Percentiles rank a stretch among this genome's conserved stretches.
Conservation (phyloP, 2,888 invertebrate genomes). For the Spilarctia lutea region DNA sequence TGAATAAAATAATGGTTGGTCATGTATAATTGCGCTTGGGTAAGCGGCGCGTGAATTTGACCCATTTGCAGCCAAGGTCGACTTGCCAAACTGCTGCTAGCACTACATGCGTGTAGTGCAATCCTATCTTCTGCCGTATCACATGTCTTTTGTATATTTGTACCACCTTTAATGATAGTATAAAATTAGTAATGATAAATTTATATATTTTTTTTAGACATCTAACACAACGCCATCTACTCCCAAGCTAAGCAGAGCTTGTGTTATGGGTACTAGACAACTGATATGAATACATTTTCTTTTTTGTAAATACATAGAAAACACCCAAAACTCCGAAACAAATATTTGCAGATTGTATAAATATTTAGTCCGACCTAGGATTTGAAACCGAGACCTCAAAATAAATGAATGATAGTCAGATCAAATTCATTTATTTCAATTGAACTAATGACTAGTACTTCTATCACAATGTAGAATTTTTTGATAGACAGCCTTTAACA, state of each 20-base stretch:
- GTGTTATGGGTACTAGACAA: no score
- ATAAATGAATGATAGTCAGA: no score
- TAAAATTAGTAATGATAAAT: not conserved
- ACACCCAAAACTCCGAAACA: no score
- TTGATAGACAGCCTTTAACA: no score
- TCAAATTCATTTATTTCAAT: not conserved
- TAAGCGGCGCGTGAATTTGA: slow-evolving; percentile 73
- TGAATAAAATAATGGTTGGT: slow-evolving; percentile 75
- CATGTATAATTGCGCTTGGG: slow-evolving; percentile 78
- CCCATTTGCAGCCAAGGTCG: slow-evolving; percentile 75
- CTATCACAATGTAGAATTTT: not conserved
- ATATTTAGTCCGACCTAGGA: no score
- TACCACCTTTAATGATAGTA: not conserved
- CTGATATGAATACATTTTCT: no score
- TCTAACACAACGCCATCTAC: no score
- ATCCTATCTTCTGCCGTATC: slow-evolving; percentile 59
- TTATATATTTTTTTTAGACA: no score
- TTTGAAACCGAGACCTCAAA: no score
- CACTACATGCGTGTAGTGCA: slow-evolving; percentile 54
- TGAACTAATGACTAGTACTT: not conserved
- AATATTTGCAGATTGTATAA: no score
- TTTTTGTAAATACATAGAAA: no score
- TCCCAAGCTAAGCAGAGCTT: no score
- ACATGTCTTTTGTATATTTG: slow-evolving; percentile 8
- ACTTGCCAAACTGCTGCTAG: slow-evolving; percentile 67